Evolutionary conservation across 2,888 invertebrate species (phyloP).

Genomic region (Heliconius ismenius): DNA sequence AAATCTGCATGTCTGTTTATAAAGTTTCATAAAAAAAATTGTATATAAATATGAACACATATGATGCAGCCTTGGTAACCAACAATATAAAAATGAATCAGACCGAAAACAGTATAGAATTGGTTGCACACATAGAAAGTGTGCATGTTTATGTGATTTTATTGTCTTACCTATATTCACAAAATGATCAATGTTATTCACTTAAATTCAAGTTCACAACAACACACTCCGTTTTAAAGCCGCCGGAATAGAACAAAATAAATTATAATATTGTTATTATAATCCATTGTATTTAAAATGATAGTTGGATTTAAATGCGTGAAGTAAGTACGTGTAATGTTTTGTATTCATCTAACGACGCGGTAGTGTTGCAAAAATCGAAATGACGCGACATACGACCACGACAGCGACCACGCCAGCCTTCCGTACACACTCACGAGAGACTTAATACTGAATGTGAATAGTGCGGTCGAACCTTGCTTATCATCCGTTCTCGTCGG

Average conservation of each 20-base stretch:
- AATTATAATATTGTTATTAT: conserved; percentile 43
- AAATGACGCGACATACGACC: conserved; percentile 27
- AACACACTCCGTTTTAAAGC: conserved; percentile 33
- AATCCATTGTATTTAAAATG: conserved; percentile 43
- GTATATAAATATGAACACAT: not conserved
- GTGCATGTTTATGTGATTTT: not conserved
- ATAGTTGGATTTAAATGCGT: conserved; percentile 32
- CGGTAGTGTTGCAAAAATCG: conserved; percentile 39
- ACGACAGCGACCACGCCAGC: conserved; percentile 32
- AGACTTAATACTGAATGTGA: conserved; percentile 42
- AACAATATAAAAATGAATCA: not conserved
- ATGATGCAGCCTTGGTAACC: not conserved
- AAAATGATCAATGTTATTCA: conserved; percentile 23
- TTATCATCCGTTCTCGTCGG: conserved; percentile 29
- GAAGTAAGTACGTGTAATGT: conserved; percentile 35
- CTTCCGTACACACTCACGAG: conserved; percentile 40
- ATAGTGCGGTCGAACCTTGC: conserved; percentile 33
- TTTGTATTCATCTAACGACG: conserved; percentile 30
- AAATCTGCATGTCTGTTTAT: not conserved
- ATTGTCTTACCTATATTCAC: conserved; percentile 29
- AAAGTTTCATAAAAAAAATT: not conserved
- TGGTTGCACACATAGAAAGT: not conserved
- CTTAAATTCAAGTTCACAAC: conserved; percentile 25
- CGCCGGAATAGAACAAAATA: conserved; percentile 36
- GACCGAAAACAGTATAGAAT: conserved; percentile 1